Evolutionary conservation across 1,140 invertebrate genomes (phyloP).

Genomic region (Anastrepha obliqua): DNA sequence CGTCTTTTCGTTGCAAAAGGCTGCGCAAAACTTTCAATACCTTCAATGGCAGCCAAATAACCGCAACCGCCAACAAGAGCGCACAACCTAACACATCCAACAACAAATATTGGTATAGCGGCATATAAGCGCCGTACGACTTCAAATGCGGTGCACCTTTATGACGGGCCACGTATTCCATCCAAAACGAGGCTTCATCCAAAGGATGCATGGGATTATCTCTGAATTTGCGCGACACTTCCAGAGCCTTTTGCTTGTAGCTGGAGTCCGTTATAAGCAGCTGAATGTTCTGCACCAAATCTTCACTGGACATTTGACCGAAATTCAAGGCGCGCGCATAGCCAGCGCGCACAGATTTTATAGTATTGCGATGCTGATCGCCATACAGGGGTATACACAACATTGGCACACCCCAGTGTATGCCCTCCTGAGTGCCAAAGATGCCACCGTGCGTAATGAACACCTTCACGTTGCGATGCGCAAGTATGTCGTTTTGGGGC

Average conservation of each 20-base stretch:
- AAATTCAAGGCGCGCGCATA: slow-evolving; percentile 69
- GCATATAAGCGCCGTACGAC: slow-evolving; percentile 72
- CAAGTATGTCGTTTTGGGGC: slow-evolving; percentile 78
- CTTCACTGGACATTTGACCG: slow-evolving; percentile 65
- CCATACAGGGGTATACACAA: slow-evolving; percentile 80
- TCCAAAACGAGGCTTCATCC: slow-evolving; percentile 78
- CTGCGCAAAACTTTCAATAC: neutral
- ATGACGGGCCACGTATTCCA: slow-evolving; percentile 78
- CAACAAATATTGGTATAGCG: slow-evolving; percentile 75
- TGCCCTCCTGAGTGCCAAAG: slow-evolving; percentile 81
- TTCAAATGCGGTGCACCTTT: slow-evolving; percentile 75
- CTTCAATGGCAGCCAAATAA: slow-evolving; percentile 65
- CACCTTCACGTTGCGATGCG: slow-evolving; percentile 76
- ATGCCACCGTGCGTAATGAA: slow-evolving; percentile 83
- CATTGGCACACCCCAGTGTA: slow-evolving; percentile 80
- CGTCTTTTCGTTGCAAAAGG: neutral
- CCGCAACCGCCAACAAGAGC: slow-evolving; percentile 59
- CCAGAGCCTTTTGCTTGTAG: slow-evolving; percentile 68
- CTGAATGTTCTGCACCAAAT: slow-evolving; percentile 65
- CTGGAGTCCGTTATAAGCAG: slow-evolving; percentile 67
- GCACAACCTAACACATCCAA: slow-evolving; percentile 75
- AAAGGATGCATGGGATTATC: slow-evolving; percentile 76
- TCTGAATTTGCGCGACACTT: slow-evolving; percentile 72
- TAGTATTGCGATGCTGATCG: slow-evolving; percentile 76
- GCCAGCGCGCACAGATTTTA: slow-evolving; percentile 69